Conservation (phyloP, 2,113 vertebrate species). For the Stercorarius parasiticus region DNA sequence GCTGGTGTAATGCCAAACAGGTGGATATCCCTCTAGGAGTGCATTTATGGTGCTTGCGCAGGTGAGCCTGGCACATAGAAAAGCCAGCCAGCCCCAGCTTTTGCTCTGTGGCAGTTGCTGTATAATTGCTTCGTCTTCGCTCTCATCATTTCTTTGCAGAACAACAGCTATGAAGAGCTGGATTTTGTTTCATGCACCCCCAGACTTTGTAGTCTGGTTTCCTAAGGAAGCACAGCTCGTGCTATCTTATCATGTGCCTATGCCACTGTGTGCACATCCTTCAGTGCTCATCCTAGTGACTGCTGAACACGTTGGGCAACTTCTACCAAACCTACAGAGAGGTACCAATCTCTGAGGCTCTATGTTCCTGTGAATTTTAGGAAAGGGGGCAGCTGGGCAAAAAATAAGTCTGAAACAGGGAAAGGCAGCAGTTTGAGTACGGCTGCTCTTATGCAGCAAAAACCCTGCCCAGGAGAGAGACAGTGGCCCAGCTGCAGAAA, state of each 20-base stretch:
- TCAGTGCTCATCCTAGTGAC: neutral
- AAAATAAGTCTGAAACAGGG: neutral
- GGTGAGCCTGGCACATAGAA: neutral
- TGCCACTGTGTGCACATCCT: neutral
- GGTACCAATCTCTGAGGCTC: fast-evolving
- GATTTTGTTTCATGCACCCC: neutral
- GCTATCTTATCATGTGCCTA: fast-evolving
- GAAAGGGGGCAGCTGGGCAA: neutral
- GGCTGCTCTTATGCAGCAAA: neutral
- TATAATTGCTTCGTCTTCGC: neutral
- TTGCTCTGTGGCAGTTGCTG: neutral
- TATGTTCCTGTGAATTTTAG: neutral
- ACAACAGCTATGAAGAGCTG: neutral
- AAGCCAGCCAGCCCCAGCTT: neutral
- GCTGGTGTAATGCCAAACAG: neutral
- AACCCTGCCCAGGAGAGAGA: neutral
- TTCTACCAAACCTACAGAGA: neutral
- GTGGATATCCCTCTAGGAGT: neutral
- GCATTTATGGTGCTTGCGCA: neutral
- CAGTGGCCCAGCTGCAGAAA: neutral
- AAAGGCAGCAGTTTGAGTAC: neutral
- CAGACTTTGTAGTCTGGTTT: neutral
- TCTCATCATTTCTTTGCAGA: neutral
- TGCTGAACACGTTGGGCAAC: neutral
- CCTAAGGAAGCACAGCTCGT: neutral